Percentiles rank a stretch among this genome's conserved stretches.
Conservation (phyloP, 2,888 invertebrate species). For the Sycophila texana region DNA sequence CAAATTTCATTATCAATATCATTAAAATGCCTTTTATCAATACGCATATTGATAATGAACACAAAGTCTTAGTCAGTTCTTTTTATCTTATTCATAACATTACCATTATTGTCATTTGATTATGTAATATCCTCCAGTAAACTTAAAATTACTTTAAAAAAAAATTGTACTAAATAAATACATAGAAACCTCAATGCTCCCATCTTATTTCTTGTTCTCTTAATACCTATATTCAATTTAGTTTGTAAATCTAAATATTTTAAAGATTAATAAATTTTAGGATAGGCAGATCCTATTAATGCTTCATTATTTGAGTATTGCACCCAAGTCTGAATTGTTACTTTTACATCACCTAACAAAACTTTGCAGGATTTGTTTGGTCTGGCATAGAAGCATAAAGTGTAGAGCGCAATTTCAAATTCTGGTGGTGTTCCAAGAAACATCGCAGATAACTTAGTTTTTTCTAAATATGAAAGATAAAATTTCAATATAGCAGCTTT, state of each 20-base stretch:
- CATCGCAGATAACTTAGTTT: slow-evolving; percentile 73
- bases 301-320: slow-evolving; percentile 42
- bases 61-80: slow-evolving; percentile 53
- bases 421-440: slow-evolving; percentile 78
- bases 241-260: neutral
- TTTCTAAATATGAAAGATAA: slow-evolving; percentile 71
- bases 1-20: slow-evolving; percentile 51
- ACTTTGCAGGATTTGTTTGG: slow-evolving; percentile 76
- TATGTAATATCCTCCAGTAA: slow-evolving; percentile 24
- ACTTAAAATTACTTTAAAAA: slow-evolving; percentile 13
- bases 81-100: slow-evolving; percentile 33
- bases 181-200: slow-evolving; percentile 27
- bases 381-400: slow-evolving; percentile 78
- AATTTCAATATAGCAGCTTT: slow-evolving; percentile 70
- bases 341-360: slow-evolving; percentile 69
- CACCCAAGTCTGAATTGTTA: slow-evolving; percentile 74
- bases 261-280: slow-evolving; percentile 46
- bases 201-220: slow-evolving; percentile 4
- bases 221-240: slow-evolving; percentile 30
- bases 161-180: slow-evolving; percentile 50
- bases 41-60: slow-evolving; percentile 56
- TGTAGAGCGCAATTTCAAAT: slow-evolving; percentile 79
- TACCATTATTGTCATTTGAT: slow-evolving; percentile 32
- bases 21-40: slow-evolving; percentile 53
- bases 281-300: slow-evolving; percentile 46